Percentiles rank a stretch among this genome's conserved stretches.
phyloP scores from a whole-genome alignment of 1,140 invertebrate species.

The Druon quercuslanigerum region DNA sequence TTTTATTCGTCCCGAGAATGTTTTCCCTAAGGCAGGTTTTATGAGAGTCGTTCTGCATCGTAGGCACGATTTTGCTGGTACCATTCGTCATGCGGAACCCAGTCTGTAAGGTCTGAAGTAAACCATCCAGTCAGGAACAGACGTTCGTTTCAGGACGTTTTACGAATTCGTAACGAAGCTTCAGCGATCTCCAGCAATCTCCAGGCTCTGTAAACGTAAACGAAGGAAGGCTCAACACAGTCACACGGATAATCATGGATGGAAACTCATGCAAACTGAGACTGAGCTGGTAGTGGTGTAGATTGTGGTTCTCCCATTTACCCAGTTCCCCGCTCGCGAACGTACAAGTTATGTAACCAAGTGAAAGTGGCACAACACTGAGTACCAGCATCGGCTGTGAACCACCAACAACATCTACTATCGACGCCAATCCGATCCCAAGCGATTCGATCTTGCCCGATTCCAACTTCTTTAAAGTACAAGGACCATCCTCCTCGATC shows the following conservation, averaged over 20 bases:
- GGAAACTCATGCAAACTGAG: not conserved
- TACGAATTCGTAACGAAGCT: constrained; percentile 19
- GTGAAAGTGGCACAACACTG: constrained; percentile 25
- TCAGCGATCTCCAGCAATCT: not conserved
- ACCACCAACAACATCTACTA: constrained; percentile 18
- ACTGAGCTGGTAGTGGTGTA: constrained; percentile 3
- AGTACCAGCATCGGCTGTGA: constrained; percentile 18
- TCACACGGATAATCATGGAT: not conserved
- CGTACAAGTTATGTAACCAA: constrained; percentile 25
- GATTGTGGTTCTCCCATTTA: constrained; percentile 31
- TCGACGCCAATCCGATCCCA: constrained; percentile 18
- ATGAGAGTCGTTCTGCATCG: not conserved
- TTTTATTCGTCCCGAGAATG: not conserved
- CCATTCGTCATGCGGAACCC: not conserved
- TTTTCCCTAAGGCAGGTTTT: not conserved
- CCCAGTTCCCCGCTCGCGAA: constrained; percentile 17
- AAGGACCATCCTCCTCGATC: not conserved
- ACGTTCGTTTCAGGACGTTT: not conserved
- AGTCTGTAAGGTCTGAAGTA: not conserved
- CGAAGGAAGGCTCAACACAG: not conserved
- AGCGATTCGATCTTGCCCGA: constrained; percentile 18
- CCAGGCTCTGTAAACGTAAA: constrained; percentile 1
- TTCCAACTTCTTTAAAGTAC: constrained; percentile 11
- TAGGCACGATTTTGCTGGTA: constrained; percentile 8
- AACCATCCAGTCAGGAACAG: not conserved